Evolutionary conservation across 64 coral and sea anemone species (phyloP).

Genomic region (Cladopsammia gracilis): DNA sequence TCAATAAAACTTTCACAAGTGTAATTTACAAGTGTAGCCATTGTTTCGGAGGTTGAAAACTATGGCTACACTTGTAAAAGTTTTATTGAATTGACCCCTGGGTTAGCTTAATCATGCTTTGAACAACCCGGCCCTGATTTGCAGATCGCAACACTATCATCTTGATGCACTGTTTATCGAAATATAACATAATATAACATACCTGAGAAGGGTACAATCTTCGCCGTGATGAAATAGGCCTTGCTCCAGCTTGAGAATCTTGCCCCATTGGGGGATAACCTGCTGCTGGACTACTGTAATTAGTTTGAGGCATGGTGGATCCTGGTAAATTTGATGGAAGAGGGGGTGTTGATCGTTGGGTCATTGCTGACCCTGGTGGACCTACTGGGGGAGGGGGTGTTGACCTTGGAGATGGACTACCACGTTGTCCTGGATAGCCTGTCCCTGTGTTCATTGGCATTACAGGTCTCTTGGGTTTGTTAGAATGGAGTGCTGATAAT

Average conservation of each 20-base stretch:
- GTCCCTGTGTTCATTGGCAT: constrained; percentile 20
- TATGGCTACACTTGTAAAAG: no score
- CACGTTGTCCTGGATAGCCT: constrained; percentile 47
- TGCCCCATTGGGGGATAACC: constrained; percentile 32
- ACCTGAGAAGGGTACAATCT: constrained; percentile 77
- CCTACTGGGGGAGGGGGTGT: constrained; percentile 52
- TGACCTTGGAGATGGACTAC: constrained; percentile 29
- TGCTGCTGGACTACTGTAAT: constrained; percentile 14
- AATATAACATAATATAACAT: no score
- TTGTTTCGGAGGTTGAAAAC: no score
- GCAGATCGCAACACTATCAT: no score
- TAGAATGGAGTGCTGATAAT: constrained; percentile 63
- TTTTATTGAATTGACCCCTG: no score
- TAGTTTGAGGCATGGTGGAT: constrained; percentile 17
- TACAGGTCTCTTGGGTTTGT: constrained; percentile 65
- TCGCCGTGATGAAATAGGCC: constrained; percentile 33
- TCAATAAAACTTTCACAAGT: no score
- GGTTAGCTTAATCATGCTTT: no score
- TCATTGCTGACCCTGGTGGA: neutral
- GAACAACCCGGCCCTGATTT: no score
- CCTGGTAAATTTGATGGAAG: constrained; percentile 24
- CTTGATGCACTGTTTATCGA: no score
- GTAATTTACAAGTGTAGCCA: no score
- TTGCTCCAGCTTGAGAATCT: constrained; percentile 36
- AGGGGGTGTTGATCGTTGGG: constrained; percentile 10